phyloP scores from a whole-genome alignment of 2,888 invertebrate genomes.

The Eupithecia subumbrata region DNA sequence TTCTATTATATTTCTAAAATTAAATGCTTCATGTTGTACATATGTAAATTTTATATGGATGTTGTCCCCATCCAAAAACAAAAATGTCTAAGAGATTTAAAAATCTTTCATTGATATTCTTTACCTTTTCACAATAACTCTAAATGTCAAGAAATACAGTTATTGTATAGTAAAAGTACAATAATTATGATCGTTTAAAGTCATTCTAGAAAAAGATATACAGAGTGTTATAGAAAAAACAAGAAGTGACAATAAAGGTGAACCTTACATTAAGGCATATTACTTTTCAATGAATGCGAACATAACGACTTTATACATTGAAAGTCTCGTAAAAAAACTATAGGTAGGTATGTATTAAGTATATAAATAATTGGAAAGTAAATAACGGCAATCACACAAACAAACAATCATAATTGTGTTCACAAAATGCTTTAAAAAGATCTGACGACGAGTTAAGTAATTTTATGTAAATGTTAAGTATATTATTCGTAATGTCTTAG shows the following conservation, averaged over 20 bases:
- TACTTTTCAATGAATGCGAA: conserved; percentile 50
- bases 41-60: conserved; percentile 64
- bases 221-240: conserved; percentile 62
- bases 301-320: conserved; percentile 42
- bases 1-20: conserved; percentile 82
- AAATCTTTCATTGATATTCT: conserved; percentile 64
- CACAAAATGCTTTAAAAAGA: conserved; percentile 67
- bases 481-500: neutral
- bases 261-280: conserved; percentile 72
- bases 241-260: conserved; percentile 76
- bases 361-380: conserved; percentile 28
- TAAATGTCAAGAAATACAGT: conserved; percentile 74
- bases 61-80: conserved; percentile 39
- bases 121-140: conserved; percentile 74
- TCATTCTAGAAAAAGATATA: conserved; percentile 76
- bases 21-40: conserved; percentile 84
- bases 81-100: conserved; percentile 56
- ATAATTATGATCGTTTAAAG: conserved; percentile 72
- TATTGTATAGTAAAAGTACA: conserved; percentile 78
- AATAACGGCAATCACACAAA: conserved; percentile 61
- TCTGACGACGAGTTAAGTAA: conserved; percentile 56
- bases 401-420: conserved; percentile 65
- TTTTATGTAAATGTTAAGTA: neutral
- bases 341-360: conserved; percentile 28
- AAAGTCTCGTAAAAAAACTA: conserved; percentile 34